Conservation (phyloP, 2,113 vertebrate species). For the Heptranchias perlo region DNA sequence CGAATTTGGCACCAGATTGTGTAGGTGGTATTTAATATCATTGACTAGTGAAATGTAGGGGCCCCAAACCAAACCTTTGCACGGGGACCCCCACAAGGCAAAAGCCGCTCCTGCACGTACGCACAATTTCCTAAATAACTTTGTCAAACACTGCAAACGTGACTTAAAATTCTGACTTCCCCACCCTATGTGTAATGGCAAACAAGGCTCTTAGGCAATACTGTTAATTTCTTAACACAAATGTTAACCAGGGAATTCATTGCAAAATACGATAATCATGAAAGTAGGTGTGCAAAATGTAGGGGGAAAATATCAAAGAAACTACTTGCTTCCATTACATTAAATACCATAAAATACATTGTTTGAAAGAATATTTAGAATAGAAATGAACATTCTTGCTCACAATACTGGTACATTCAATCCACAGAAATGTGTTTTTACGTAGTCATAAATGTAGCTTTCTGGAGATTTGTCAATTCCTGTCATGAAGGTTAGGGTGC, state of each 20-base stretch:
- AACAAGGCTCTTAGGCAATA: not conserved
- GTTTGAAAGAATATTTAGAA: not conserved
- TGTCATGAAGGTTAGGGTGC: not conserved
- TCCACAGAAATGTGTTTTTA: not conserved
- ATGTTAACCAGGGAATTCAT: not conserved
- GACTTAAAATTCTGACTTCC: not conserved
- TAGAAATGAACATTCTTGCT: not conserved
- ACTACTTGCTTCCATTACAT: not conserved
- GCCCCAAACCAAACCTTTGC: too few species aligned
- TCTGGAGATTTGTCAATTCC: not conserved
- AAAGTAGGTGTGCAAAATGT: not conserved
- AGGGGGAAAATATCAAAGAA: not conserved
- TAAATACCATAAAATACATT: not conserved
- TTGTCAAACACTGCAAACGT: not conserved
- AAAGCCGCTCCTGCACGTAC: not conserved
- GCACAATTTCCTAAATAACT: not conserved
- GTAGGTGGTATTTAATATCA: too few species aligned
- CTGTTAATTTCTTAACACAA: not conserved
- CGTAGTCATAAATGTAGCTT: not conserved
- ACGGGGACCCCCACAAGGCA: not conserved
- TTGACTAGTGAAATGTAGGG: too few species aligned
- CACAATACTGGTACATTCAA: not conserved
- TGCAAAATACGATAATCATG: not conserved
- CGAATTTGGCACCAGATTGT: too few species aligned
- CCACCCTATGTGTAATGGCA: not conserved